A percentile compares a stretch with the other conserved stretches of the same genome.
Evolutionary conservation across 2,113 vertebrate species (phyloP).

Genomic region (Phylloscopus trochiloides): DNA sequence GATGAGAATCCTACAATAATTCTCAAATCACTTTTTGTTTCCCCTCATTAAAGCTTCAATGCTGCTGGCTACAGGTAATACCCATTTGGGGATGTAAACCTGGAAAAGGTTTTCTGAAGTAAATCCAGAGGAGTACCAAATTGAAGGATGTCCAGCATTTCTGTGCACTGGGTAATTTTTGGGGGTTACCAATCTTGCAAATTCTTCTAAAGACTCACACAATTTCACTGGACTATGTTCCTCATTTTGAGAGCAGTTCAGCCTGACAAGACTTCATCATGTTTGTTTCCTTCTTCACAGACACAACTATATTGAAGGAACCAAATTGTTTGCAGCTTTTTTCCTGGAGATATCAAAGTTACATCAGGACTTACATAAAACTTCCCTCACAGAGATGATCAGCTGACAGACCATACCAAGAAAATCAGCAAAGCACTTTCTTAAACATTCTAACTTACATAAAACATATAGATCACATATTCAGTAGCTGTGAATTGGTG

Average conservation of each 20-base stretch:
- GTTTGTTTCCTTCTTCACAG: constrained; percentile 44
- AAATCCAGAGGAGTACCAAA: neutral
- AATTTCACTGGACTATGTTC: neutral
- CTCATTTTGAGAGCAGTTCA: neutral
- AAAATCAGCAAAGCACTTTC: neutral
- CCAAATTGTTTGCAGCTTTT: constrained; percentile 75
- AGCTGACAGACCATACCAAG: neutral
- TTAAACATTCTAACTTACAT: neutral
- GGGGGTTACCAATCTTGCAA: neutral
- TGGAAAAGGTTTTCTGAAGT: neutral
- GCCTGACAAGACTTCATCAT: neutral
- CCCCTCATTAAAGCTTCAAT: neutral
- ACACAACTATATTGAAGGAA: constrained; percentile 78
- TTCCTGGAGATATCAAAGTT: constrained; percentile 77
- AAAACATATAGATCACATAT: neutral
- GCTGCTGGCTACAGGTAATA: neutral
- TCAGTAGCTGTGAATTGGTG: neutral
- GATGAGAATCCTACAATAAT: neutral
- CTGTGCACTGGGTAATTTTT: neutral
- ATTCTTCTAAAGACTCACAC: neutral
- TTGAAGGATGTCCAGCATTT: neutral
- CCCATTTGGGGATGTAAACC: neutral
- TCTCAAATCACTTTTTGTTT: neutral
- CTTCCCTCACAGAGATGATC: neutral
- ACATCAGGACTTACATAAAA: neutral